phyloP scores from a whole-genome alignment of 2,888 invertebrate species.

The Leptinotarsa rubiginosa region DNA sequence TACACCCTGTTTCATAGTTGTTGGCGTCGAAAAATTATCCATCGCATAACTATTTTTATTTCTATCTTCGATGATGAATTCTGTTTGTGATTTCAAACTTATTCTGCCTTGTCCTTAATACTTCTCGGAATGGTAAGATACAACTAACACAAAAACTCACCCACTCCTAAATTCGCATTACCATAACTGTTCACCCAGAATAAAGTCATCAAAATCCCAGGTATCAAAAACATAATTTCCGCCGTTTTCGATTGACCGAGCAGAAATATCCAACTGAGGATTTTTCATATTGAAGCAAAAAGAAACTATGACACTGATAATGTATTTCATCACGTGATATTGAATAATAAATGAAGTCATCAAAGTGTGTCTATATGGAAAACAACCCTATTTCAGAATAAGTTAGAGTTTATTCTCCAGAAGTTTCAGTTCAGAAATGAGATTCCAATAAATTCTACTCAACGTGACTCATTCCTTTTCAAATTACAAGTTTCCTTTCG shows the following conservation, averaged over 20 bases:
- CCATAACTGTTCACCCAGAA: not conserved
- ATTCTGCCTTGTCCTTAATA: too few relatives aligned
- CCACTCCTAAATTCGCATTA: not conserved
- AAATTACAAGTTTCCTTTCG: constrained; percentile 9
- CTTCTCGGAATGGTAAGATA: not conserved
- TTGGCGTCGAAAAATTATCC: too few relatives aligned
- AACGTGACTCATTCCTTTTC: not conserved
- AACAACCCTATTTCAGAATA: not conserved
- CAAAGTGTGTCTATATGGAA: not conserved
- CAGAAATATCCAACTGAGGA: constrained; percentile 2
- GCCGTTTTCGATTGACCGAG: not conserved
- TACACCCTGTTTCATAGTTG: too few relatives aligned
- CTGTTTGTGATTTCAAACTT: too few relatives aligned
- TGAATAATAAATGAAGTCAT: not conserved
- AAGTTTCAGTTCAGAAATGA: not conserved
- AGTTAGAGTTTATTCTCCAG: not conserved
- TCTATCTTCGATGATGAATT: too few relatives aligned
- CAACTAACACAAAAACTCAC: not conserved
- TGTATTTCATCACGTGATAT: not conserved
- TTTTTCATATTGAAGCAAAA: not conserved
- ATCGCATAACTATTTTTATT: too few relatives aligned
- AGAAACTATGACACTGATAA: not conserved
- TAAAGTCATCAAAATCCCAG: not conserved
- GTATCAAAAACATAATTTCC: not conserved
- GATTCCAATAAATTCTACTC: constrained; percentile 3